Evolutionary conservation across 2,113 vertebrate genomes (phyloP).

Genomic region (Podiceps cristatus): DNA sequence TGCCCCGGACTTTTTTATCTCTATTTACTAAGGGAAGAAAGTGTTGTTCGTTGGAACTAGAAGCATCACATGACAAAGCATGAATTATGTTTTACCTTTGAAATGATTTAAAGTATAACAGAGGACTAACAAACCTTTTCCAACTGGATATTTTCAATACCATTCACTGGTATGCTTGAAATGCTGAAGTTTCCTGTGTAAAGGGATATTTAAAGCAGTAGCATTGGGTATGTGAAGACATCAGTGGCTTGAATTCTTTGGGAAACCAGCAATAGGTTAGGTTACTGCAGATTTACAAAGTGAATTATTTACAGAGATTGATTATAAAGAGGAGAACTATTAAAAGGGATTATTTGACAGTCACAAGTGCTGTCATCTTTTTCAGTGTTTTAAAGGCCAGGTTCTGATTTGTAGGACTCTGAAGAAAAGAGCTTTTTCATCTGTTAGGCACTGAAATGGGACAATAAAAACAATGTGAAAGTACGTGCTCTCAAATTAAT

Average conservation of each 20-base stretch:
- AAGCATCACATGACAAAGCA: not conserved
- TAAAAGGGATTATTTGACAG: not conserved
- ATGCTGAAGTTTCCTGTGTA: not conserved
- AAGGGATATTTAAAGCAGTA: not conserved
- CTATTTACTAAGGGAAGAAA: not conserved
- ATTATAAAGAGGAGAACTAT: not conserved
- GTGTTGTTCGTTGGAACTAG: not conserved
- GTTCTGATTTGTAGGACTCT: not conserved
- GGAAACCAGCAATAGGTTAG: not conserved
- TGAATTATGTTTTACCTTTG: not conserved
- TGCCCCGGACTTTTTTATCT: not conserved
- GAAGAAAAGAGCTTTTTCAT: not conserved
- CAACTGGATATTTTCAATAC: not conserved
- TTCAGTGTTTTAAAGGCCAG: not conserved
- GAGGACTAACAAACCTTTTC: not conserved
- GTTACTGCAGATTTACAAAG: not conserved
- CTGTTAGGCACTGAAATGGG: not conserved
- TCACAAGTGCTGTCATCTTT: not conserved
- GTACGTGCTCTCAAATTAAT: not conserved
- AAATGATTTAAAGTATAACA: not conserved
- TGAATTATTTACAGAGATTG: not conserved
- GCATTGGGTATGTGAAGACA: not conserved
- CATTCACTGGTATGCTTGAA: not conserved
- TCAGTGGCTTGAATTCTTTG: not conserved
- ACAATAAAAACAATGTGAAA: not conserved